Base-by-base conservation (phyloP, 2,888 invertebrate genomes). In the Dicyrtoma fusca region DNA sequence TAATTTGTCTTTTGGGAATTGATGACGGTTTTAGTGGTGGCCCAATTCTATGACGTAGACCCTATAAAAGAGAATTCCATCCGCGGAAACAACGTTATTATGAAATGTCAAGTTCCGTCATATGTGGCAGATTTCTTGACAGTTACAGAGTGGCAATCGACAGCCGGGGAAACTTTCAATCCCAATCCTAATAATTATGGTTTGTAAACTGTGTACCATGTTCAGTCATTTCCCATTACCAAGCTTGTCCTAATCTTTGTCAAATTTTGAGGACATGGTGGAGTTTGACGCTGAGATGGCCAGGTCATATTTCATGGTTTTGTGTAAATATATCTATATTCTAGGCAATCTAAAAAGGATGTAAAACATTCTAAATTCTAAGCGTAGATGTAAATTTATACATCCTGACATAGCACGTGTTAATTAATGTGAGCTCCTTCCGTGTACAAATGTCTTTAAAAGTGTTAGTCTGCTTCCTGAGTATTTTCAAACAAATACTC, bases 41-140 rank as follows among this genome's bases (percentile, higher is more conserved):
- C 91, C 75, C 92, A 92, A 85, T 88, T 88, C 82, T 92, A 92
- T 85, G 91, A 92, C 83, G 90, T 90, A 59, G 92, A 92, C 82
- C 91, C 92, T 75, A 91, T 91, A 86, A 92, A 94, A 85, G 94
- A 94, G 84, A 93, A 94, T 84, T 92, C 92, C 72, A 94, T 94
- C 82, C 89, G 92, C 81, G 94, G 94, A 81, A 94, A 94, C 85
- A 89, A 93, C 81, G 94, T 92, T 75, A 91, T 94, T 78, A 86
- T 94, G 82, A 94, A 93, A 86, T 94, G 94, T 86, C 92, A 92
- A 82, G 91, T 94, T 82, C 95, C 95, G 64, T 93, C 93, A 76
- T 96, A 94, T 85, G 94, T 95, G 75, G 92, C 92, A 75, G 95
- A 95, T 86, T 95, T 95, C 85, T 92, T 96, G 76, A 88, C 87